These are phyloP conservation scores for Cottoperca gobio DNA, from an alignment of 2,797 vertebrate genomes.

Conservation along the genomic window DNA sequence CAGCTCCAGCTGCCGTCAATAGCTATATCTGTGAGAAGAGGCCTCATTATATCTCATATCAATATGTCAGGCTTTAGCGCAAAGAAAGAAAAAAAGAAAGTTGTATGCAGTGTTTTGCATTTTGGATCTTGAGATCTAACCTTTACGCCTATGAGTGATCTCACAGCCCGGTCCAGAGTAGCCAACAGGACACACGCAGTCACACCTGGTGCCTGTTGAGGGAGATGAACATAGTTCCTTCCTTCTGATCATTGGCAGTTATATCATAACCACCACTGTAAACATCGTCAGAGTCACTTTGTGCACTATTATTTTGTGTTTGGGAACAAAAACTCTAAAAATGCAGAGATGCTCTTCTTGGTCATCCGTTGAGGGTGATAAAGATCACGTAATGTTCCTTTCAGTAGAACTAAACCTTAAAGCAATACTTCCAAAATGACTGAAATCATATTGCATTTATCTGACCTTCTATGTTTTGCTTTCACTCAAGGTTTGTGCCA, in stretches of 20 bases:
- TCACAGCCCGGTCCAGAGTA: conserved; percentile 89
- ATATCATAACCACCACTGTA: background rate
- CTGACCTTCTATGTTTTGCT: too few species aligned
- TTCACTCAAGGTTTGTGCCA: too few species aligned
- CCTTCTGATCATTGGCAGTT: background rate
- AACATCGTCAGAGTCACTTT: conserved; percentile 4
- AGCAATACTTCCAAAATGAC: too few species aligned
- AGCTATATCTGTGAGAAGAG: conserved; percentile 77
- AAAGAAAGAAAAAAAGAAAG: background rate
- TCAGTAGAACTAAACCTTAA: background rate
- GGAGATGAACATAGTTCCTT: conserved; percentile 3
- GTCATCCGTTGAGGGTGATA: background rate
- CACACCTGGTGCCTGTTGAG: conserved; percentile 87
- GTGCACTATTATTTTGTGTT: background rate
- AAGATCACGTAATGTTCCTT: background rate
- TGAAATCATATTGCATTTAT: too few species aligned
- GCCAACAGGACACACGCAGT: conserved; percentile 92
- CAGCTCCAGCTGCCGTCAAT: conserved; percentile 92
- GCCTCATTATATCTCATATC: background rate
- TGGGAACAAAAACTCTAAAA: background rate
- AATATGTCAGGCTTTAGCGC: background rate
- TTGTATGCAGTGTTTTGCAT: background rate
- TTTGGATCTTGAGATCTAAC: conserved; percentile 68
- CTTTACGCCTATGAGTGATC: conserved; percentile 77
- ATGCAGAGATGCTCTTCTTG: too few species aligned